Evolutionary conservation across 2,797 vertebrate species (phyloP).

Genomic region (Cetoscarus ocellatus): DNA sequence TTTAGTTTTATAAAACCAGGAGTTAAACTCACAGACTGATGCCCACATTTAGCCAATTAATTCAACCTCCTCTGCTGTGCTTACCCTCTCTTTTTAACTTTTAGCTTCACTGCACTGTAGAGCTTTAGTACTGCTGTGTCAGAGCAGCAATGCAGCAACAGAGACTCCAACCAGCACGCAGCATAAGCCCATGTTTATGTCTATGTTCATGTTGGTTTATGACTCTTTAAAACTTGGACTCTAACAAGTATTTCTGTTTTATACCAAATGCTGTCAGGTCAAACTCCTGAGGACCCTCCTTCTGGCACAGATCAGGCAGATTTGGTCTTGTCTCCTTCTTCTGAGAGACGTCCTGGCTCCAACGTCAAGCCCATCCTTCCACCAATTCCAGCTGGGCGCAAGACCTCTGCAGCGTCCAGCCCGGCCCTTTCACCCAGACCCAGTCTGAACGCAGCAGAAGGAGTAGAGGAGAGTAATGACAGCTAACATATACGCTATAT

Average conservation of each 20-base stretch:
- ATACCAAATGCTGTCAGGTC: constrained; percentile 32
- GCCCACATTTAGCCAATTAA: too few relatives aligned
- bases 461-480: not conserved
- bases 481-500: not conserved
- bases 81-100: too few relatives aligned
- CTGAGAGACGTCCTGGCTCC: constrained; percentile 75
- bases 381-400: constrained; percentile 86
- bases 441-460: not conserved
- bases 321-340: constrained; percentile 31
- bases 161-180: too few relatives aligned
- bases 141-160: too few relatives aligned
- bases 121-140: too few relatives aligned
- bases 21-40: too few relatives aligned
- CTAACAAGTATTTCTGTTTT: constrained; percentile 22
- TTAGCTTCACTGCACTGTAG: too few relatives aligned
- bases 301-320: constrained; percentile 34
- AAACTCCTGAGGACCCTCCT: constrained; percentile 39
- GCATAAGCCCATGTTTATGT: too few relatives aligned
- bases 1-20: too few relatives aligned
- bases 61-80: too few relatives aligned
- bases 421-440: constrained; percentile 29
- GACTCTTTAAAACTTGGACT: not conserved
- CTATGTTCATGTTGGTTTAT: too few relatives aligned
- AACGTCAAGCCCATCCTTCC: constrained; percentile 86
- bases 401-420: constrained; percentile 55